Conservation (phyloP, 2,797 vertebrate genomes). For the Catostomus latipinnis region DNA sequence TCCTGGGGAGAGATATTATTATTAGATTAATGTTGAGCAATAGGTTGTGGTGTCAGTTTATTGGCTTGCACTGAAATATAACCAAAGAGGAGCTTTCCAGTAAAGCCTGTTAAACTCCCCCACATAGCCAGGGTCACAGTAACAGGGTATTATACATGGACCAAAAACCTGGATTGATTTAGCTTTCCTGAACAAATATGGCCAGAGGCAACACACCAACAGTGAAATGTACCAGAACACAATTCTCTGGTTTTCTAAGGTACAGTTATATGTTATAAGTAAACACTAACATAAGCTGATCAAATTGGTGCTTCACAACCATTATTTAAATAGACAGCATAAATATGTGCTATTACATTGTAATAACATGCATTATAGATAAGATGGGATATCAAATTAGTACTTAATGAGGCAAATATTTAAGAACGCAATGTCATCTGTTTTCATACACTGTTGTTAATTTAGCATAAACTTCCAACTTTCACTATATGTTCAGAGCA, state of each 20-base stretch:
- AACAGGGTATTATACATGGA: conserved; percentile 36
- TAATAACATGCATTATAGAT: background rate
- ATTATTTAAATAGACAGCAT: conserved; percentile 1
- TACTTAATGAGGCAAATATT: conserved; percentile 33
- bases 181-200: conserved; percentile 25
- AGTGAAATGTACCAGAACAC: conserved; percentile 33
- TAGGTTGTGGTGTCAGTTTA: conserved; percentile 31
- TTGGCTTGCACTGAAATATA: conserved; percentile 39
- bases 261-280: background rate
- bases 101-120: conserved; percentile 1
- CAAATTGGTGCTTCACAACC: conserved; percentile 18
- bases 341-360: conserved; percentile 5
- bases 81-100: conserved; percentile 28
- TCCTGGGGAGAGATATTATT: conserved; percentile 38
- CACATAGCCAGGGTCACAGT: conserved; percentile 24
- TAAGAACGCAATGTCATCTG: conserved; percentile 28
- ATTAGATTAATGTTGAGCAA: conserved; percentile 53
- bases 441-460: conserved; percentile 5
- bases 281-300: conserved; percentile 10
- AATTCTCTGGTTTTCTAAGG: conserved; percentile 17
- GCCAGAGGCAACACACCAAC: conserved; percentile 40
- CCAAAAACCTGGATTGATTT: conserved; percentile 6
- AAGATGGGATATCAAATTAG: background rate
- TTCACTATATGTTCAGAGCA: conserved; percentile 31
- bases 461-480: conserved; percentile 15